These are phyloP conservation scores for Sogatella furcifera DNA, from an alignment of 1,140 invertebrate genomes.

Conservation along the genomic window DNA sequence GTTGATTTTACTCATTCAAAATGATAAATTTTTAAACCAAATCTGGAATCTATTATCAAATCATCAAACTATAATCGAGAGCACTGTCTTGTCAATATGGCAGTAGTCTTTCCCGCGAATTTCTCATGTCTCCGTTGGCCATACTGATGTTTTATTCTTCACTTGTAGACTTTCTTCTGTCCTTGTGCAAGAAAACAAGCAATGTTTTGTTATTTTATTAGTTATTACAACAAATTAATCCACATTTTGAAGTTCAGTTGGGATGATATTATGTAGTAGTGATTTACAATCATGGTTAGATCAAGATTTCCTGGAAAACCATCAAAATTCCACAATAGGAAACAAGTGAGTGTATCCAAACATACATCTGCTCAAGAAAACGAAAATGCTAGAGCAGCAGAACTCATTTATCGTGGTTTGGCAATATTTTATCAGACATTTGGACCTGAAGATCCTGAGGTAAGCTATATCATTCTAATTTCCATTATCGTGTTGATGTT, in stretches of 20 bases:
- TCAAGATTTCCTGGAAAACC: slow-evolving; percentile 76
- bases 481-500: too few relatives aligned
- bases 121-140: slow-evolving; percentile 9
- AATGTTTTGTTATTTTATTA: slow-evolving; percentile 6
- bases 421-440: slow-evolving; percentile 34
- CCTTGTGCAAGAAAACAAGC: slow-evolving; percentile 9
- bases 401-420: slow-evolving; percentile 40
- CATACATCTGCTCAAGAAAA: slow-evolving; percentile 38
- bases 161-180: slow-evolving; percentile 2
- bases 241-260: neutral
- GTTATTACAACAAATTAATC: neutral
- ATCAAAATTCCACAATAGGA: slow-evolving; percentile 70
- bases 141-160: slow-evolving; percentile 1
- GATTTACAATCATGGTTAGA: slow-evolving; percentile 40
- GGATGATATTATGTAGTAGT: neutral
- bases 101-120: slow-evolving; percentile 14
- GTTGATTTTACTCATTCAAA: too few relatives aligned
- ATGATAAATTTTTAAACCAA: too few relatives aligned
- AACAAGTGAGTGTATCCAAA: slow-evolving; percentile 62
- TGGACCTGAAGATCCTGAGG: slow-evolving; percentile 34
- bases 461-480: neutral
- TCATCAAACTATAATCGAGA: too few relatives aligned
- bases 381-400: slow-evolving; percentile 39
- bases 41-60: too few relatives aligned
- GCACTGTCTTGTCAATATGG: too few relatives aligned